These are phyloP conservation scores for Bombus pyrosoma DNA, from an alignment of 1,140 invertebrate genomes.

Conservation along the genomic window DNA sequence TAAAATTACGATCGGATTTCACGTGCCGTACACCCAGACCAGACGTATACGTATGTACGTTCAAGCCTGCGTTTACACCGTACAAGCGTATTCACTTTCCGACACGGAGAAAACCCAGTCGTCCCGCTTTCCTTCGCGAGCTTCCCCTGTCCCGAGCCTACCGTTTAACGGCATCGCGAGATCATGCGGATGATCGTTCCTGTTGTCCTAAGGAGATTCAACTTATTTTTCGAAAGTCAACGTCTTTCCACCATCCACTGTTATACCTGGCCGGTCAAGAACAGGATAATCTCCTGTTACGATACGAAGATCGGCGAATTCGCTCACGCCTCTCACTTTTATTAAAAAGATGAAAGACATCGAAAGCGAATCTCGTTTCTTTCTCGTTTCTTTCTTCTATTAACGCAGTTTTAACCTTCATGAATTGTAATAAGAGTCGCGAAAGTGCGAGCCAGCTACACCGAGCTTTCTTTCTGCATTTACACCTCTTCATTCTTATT, in stretches of 20 bases:
- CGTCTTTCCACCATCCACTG: too few species aligned
- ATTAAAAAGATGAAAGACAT: not conserved
- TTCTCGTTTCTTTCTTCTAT: too few species aligned
- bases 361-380: not conserved
- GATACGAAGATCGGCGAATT: too few species aligned
- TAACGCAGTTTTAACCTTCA: too few species aligned
- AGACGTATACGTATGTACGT: constrained; percentile 61
- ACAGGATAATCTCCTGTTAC: too few species aligned
- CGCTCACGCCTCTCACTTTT: not conserved
- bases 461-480: not conserved
- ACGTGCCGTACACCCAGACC: constrained; percentile 67
- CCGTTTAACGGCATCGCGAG: not conserved
- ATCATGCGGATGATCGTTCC: too few species aligned
- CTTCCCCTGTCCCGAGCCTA: not conserved
- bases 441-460: too few species aligned
- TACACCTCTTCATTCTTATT: not conserved
- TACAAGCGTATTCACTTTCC: constrained; percentile 4
- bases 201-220: too few species aligned
- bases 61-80: constrained; percentile 32
- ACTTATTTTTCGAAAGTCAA: too few species aligned
- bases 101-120: not conserved
- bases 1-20: constrained; percentile 81
- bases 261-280: too few species aligned
- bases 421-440: too few species aligned
- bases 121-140: not conserved